These are phyloP conservation scores for Orius insidiosus DNA, from an alignment of 1,140 invertebrate genomes.

Conservation along the genomic window DNA sequence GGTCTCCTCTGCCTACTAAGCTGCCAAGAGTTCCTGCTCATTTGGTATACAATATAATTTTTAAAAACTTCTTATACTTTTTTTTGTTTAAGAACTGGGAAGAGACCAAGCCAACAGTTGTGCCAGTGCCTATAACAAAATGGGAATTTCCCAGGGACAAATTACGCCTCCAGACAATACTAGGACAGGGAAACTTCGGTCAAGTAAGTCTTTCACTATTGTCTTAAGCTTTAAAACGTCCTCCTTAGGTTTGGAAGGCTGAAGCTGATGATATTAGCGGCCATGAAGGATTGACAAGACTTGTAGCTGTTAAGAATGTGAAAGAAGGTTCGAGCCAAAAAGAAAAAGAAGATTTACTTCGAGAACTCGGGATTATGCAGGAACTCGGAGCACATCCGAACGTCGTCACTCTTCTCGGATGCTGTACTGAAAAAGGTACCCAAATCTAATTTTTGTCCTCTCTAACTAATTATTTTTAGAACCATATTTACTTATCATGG, in stretches of 20 bases:
- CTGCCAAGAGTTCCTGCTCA: conserved; percentile 33
- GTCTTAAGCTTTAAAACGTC: not conserved
- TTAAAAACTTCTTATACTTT: conserved; percentile 12
- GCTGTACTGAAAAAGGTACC: conserved; percentile 63
- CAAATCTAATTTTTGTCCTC: too few relatives aligned
- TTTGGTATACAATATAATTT: conserved; percentile 22
- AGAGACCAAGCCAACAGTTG: conserved; percentile 5
- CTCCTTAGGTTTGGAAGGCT: conserved; percentile 57
- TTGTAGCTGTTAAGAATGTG: conserved; percentile 68
- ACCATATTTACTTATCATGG: conserved; percentile 70
- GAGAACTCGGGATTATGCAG: conserved; percentile 68
- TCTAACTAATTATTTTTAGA: conserved; percentile 32
- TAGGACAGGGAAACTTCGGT: conserved; percentile 72
- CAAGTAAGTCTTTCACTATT: conserved; percentile 34
- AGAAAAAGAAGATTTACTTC: conserved; percentile 59
- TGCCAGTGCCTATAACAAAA: conserved; percentile 26
- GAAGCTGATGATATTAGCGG: conserved; percentile 61
- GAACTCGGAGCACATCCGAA: conserved; percentile 69
- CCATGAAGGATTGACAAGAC: conserved; percentile 51
- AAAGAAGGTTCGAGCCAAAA: conserved; percentile 52
- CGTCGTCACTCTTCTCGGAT: conserved; percentile 66
- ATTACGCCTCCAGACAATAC: conserved; percentile 54
- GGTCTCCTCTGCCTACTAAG: conserved; percentile 32
- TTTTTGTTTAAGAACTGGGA: conserved; percentile 8
- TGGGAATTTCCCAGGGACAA: conserved; percentile 66